Conservation (phyloP, 2,113 vertebrate species). For the Syngnathus scovelli region DNA sequence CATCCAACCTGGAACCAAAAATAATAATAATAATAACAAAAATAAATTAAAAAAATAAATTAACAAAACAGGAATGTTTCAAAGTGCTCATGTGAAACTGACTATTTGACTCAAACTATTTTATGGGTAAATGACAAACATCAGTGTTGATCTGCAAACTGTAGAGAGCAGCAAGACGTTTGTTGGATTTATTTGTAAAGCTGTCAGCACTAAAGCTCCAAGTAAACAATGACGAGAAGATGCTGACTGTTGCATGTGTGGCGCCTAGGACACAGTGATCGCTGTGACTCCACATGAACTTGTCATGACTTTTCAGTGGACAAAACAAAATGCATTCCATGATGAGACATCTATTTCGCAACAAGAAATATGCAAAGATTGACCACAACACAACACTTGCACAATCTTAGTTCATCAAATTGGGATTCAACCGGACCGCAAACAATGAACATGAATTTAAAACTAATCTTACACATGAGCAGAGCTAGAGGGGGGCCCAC, state of each 20-base stretch:
- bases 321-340: not conserved
- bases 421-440: not conserved
- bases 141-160: not conserved
- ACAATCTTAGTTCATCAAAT: not conserved
- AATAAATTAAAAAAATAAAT: no score
- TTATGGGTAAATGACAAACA: not conserved
- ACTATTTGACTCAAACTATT: not conserved
- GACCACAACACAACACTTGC: not conserved
- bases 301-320: not conserved
- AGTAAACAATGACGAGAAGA: not conserved
- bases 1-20: constrained; percentile 78
- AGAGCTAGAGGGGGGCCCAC: no score
- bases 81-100: not conserved
- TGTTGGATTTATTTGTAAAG: not conserved
- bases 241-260: not conserved
- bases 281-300: not conserved
- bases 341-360: not conserved
- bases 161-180: not conserved
- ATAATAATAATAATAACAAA: not conserved
- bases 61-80: constrained; percentile 2
- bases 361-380: not conserved
- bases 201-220: not conserved
- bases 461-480: not conserved
- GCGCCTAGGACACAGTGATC: not conserved
- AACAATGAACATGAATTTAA: not conserved